A percentile compares a stretch with the other conserved stretches of the same genome.
These are phyloP conservation scores for Poecilobothrus nobilitatus DNA, from an alignment of 2,888 invertebrate genomes.

Conservation along the genomic window DNA sequence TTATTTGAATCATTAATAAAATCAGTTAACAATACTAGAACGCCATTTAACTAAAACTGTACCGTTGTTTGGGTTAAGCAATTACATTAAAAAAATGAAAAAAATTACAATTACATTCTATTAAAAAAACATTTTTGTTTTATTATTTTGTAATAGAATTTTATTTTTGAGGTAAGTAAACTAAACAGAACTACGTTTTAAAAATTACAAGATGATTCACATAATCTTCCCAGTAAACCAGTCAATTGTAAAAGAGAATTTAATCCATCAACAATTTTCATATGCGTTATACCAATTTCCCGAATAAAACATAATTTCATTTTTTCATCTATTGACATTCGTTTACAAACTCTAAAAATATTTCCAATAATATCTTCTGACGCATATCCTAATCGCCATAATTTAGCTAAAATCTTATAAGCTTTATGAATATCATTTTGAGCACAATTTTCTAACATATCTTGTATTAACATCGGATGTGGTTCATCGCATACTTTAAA, in stretches of 20 bases:
- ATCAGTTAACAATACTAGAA: too few relatives aligned
- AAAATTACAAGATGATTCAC: slow-evolving; percentile 40
- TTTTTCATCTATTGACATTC: slow-evolving; percentile 68
- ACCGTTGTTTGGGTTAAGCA: too few relatives aligned
- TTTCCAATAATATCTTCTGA: slow-evolving; percentile 94
- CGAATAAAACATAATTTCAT: slow-evolving; percentile 77
- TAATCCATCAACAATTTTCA: slow-evolving; percentile 84
- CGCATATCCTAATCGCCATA: slow-evolving; percentile 92
- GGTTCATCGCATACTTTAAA: slow-evolving; percentile 99
- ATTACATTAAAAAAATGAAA: too few relatives aligned
- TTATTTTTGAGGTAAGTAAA: too few relatives aligned
- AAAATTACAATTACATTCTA: too few relatives aligned
- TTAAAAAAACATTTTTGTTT: too few relatives aligned
- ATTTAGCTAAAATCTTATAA: slow-evolving; percentile 76
- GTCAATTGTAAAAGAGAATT: slow-evolving; percentile 83
- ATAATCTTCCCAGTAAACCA: slow-evolving; percentile 76
- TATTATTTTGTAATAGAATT: too few relatives aligned
- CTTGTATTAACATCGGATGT: slow-evolving; percentile 85
- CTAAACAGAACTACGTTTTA: neutral
- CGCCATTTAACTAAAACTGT: too few relatives aligned
- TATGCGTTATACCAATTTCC: slow-evolving; percentile 85
- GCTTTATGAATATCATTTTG: slow-evolving; percentile 76
- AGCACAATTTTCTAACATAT: slow-evolving; percentile 80
- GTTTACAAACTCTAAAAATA: slow-evolving; percentile 89
- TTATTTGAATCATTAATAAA: too few relatives aligned